Evolutionary conservation across 1,140 invertebrate species (phyloP), one percentile per base, ranked within the genome.

Genomic region (Thaumetopoea pityocampa): DNA sequence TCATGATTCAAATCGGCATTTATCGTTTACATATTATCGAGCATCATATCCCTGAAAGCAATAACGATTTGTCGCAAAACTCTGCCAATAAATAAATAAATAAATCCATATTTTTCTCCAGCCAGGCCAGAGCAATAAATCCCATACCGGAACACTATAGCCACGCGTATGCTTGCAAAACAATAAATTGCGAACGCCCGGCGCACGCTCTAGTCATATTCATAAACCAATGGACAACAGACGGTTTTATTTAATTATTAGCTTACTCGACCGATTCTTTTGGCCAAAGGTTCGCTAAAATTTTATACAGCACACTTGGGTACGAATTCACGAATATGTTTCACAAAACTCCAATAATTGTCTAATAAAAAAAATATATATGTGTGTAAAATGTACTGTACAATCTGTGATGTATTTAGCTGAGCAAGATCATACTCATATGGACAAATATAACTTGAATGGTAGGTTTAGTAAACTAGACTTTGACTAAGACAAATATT

Each of bases 21-120:
- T 23, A 40, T 22, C 33, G 42, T 46, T 50, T 29, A 35, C 40
- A 19, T 24, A 40, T 18, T 27, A 44, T 51, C 27, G 18, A 35
- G 26, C 8, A 51, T 32, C 38, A 48, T 30, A 51, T 47, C 34
- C 32, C 34, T 55, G 33, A 51, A 59, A 62, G 49, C 56, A 62
- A 62, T 64, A 61, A 61, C 54, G 34, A 57, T 63, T 55, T 66
- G 56, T 63, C 56, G 50, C 55, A 48, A 52, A 60, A 35, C 51
- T 46, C 29, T 26, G 38, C 42, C 51, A 57, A 65, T 62, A 67
- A 64, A 64, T 67, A 51, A 50, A 67, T 70, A 70, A 57, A 65
- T 62, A 67, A 64, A 64, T 67, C 52, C 52, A 67, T 70, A 70
- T 70, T 67, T 67, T 67, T 67, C 60, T 65, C 57, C 36, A 48